phyloP scores from a whole-genome alignment of 2,888 invertebrate genomes.

The Hybos culiciformis region DNA sequence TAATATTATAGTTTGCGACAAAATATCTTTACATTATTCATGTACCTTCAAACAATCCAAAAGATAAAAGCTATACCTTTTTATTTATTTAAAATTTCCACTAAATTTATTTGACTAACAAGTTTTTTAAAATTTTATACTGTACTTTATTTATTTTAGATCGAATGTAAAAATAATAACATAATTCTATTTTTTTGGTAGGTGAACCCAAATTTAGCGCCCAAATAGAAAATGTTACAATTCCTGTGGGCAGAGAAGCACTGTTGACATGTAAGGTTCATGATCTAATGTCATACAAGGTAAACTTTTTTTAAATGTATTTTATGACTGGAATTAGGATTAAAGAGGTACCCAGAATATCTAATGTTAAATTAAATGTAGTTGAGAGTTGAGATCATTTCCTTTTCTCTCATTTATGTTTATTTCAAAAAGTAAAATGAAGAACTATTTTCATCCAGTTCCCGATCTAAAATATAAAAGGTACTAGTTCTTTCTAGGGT shows the following conservation, averaged over 20 bases:
- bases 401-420: too few relatives aligned
- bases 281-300: constrained; percentile 53
- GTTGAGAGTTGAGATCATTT: too few relatives aligned
- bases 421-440: too few relatives aligned
- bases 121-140: neutral
- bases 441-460: too few relatives aligned
- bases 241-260: constrained; percentile 53
- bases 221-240: constrained; percentile 52
- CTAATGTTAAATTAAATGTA: too few relatives aligned
- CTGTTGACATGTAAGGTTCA: constrained; percentile 53
- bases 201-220: constrained; percentile 53
- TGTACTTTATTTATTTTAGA: neutral
- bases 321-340: too few relatives aligned
- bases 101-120: neutral
- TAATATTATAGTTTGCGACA: neutral
- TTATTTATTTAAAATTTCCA: neutral
- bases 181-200: constrained; percentile 29
- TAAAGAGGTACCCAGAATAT: too few relatives aligned
- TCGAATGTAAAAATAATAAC: too few relatives aligned
- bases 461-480: too few relatives aligned
- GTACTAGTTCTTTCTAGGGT: too few relatives aligned
- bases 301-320: constrained; percentile 32
- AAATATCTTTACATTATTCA: neutral
- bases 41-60: neutral
- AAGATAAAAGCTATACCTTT: neutral